These are phyloP conservation scores for Stigmatopora argus DNA, from an alignment of 2,113 vertebrate genomes.

Conservation along the genomic window DNA sequence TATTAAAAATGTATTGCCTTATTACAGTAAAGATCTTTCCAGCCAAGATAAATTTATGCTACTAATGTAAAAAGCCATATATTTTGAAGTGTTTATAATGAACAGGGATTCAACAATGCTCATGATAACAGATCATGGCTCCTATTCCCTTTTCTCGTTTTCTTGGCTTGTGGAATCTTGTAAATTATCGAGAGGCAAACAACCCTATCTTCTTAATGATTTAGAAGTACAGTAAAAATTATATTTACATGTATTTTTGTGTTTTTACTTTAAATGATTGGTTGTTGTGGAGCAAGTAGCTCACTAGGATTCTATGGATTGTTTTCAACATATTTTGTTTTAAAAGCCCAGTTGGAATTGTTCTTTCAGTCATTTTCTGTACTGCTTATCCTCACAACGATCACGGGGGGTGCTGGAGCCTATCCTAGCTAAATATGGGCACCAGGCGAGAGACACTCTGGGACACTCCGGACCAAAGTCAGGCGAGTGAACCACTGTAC, in stretches of 20 bases:
- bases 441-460: no score
- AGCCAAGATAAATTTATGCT: background rate
- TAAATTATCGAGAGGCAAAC: constrained; percentile 25
- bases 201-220: constrained; percentile 18
- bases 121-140: constrained; percentile 13
- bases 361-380: no score
- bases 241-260: background rate
- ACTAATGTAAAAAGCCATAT: constrained; percentile 13
- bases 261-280: background rate
- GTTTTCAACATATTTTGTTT: no score
- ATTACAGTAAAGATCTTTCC: constrained; percentile 15
- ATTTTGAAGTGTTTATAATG: constrained; percentile 36
- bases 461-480: no score
- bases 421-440: no score
- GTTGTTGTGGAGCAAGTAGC: background rate
- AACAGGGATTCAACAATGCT: constrained; percentile 26
- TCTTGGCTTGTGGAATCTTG: constrained; percentile 23
- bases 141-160: constrained; percentile 19
- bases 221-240: background rate
- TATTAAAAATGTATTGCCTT: constrained; percentile 19
- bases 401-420: no score
- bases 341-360: no score
- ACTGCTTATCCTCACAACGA: no score
- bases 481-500: no score
- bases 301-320: background rate